A percentile compares a stretch with the other conserved stretches of the same genome.
These are phyloP conservation scores for Clunio marinus DNA, from an alignment of 2,888 invertebrate genomes.

Conservation along the genomic window DNA sequence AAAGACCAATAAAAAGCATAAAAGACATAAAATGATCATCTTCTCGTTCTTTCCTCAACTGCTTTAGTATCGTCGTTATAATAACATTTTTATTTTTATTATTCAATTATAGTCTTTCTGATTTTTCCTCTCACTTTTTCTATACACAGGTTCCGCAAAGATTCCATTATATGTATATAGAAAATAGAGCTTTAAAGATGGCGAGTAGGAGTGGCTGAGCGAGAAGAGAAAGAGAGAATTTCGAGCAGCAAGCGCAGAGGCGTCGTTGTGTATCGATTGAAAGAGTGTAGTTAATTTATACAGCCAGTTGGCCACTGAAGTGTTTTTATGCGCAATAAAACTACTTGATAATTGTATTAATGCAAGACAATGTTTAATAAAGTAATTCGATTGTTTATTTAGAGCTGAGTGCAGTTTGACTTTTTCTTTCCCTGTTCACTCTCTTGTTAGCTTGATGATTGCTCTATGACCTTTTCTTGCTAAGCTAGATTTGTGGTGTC, in stretches of 20 bases:
- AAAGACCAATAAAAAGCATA: slow-evolving; percentile 38
- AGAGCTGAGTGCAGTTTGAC: neutral
- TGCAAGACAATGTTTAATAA: slow-evolving; percentile 1
- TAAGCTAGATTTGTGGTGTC: no score
- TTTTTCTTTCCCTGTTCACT: neutral
- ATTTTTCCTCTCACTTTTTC: slow-evolving; percentile 10
- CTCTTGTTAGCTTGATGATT: no score
- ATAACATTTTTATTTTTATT: slow-evolving; percentile 36
- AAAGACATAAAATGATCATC: slow-evolving; percentile 37
- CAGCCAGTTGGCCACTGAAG: neutral
- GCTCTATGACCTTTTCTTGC: neutral
- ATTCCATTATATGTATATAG: neutral
- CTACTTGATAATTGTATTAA: slow-evolving; percentile 35
- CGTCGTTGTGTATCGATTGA: slow-evolving; percentile 1
- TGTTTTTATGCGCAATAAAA: slow-evolving; percentile 4
- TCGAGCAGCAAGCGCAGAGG: slow-evolving; percentile 22
- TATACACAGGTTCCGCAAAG: neutral
- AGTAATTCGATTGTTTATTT: slow-evolving; percentile 18
- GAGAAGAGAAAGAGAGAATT: neutral
- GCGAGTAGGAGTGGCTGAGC: slow-evolving; percentile 31
- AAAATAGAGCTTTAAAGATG: slow-evolving; percentile 23
- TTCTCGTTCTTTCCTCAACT: slow-evolving; percentile 33
- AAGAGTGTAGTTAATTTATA: neutral
- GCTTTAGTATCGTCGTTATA: slow-evolving; percentile 21
- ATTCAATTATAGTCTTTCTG: slow-evolving; percentile 34